Evolutionary conservation across 2,113 vertebrate genomes (phyloP), one percentile per base, ranked within the genome.

Genomic region (Sinocyclocheilus grahami): DNA sequence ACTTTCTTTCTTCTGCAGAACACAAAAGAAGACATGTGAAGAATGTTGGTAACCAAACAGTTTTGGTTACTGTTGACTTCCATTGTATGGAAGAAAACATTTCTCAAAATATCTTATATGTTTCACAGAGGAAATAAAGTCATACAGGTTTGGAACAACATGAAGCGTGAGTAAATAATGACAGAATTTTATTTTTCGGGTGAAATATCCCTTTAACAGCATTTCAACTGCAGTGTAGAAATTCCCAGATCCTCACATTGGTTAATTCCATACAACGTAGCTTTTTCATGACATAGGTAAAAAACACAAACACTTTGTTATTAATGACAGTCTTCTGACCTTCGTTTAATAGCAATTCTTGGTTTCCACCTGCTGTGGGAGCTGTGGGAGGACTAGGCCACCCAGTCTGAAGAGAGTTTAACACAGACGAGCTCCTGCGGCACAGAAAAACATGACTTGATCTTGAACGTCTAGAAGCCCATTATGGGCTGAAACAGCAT

Each of bases 391-490:
- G 37, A 24, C 37, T 8, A 16, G 53, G 63, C 65, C 84, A 83
- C 84, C 81, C 84, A 78, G 72, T 39, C 87, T 75, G 74, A 88
- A 78, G 82, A 37, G 77, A 51, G 76, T 69, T 84, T 85, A 82
- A 83, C 75, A 60, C 81, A 84, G 63, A 83, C 39, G 5, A 72
- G 51, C 55, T 78, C 87, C 87, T 63, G 63, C 48, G 6, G 65
- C 69, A 74, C 76, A 86, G 74, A 88, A 84, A 83, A 79, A 88
- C 87, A 88, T 86, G 85, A 86, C 81, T 81, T 84, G 81, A 86
- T 86, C 33, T 37, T 39, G 11, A 80, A 78, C 27, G 63, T 30
- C 85, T 72, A 42, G 63, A 39, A 65, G 22, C n/a, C 62, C 62
- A 85, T 67, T 67, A 55, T 6, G 18, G 76, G 24, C 6, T 78